Evolutionary conservation across 2,113 vertebrate species (phyloP).

Genomic region (Diadophis punctatus): DNA sequence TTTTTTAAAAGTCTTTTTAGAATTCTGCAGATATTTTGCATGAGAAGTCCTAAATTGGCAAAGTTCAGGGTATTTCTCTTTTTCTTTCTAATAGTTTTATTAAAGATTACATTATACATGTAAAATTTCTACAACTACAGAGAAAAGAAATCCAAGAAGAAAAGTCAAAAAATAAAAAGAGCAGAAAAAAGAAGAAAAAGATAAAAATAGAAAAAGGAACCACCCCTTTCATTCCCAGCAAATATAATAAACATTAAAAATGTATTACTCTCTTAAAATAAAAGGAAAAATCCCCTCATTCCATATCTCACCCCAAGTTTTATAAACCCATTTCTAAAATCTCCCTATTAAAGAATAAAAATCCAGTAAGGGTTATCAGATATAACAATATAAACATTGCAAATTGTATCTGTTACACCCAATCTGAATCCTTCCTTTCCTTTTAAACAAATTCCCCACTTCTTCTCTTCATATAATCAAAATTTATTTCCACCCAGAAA

Average conservation of each 20-base stretch:
- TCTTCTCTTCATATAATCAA: neutral
- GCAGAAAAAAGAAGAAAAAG: neutral
- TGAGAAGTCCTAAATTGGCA: neutral
- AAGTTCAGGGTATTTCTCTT: neutral
- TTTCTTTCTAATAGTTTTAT: neutral
- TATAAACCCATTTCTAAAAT: neutral
- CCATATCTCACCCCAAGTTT: neutral
- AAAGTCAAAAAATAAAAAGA: neutral
- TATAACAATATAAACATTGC: neutral
- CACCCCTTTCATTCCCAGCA: neutral
- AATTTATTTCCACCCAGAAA: neutral
- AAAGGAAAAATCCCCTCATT: neutral
- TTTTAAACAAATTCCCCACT: neutral
- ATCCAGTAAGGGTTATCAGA: neutral
- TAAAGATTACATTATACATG: neutral
- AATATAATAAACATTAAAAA: neutral
- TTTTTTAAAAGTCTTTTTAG: neutral
- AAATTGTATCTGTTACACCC: neutral
- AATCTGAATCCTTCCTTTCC: neutral
- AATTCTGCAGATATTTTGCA: neutral
- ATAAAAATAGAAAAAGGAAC: neutral
- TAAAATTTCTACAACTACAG: neutral
- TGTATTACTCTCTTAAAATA: neutral
- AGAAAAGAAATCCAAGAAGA: neutral
- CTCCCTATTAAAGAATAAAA: neutral